phyloP scores from a whole-genome alignment of 1,140 invertebrate genomes.

The Drosophila repleta region DNA sequence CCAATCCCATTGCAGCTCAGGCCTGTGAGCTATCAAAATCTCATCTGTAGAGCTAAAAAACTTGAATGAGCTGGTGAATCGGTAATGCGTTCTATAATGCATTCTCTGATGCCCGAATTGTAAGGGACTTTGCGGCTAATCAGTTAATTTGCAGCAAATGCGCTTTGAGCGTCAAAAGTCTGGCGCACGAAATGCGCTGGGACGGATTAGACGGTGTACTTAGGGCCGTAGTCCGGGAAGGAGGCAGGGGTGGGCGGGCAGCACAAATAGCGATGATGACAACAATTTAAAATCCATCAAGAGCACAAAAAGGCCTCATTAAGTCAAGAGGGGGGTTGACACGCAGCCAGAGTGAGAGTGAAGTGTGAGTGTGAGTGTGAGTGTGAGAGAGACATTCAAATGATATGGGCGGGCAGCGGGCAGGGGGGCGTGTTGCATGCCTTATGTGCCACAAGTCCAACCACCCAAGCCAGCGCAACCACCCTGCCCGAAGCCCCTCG shows the following conservation, averaged over 20 bases:
- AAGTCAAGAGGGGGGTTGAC: slow-evolving; percentile 78
- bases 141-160: slow-evolving; percentile 37
- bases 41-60: no score
- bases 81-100: neutral
- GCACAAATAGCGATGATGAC: slow-evolving; percentile 76
- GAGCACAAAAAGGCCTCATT: slow-evolving; percentile 82
- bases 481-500: neutral
- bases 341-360: no score
- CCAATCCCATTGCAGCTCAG: no score
- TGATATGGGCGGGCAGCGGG: slow-evolving; percentile 44
- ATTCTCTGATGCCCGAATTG: neutral
- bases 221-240: neutral
- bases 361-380: no score
- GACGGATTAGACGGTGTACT: slow-evolving; percentile 37
- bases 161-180: slow-evolving; percentile 57
- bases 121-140: slow-evolving; percentile 19
- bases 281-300: slow-evolving; percentile 83
- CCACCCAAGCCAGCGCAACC: neutral
- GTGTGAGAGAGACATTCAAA: slow-evolving; percentile 12
- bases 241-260: neutral
- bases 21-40: no score
- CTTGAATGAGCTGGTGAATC: neutral
- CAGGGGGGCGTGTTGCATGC: slow-evolving; percentile 34
- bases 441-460: slow-evolving; percentile 26
- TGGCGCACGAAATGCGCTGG: slow-evolving; percentile 27